These are phyloP conservation scores for Rhyacophila evoluta DNA, from an alignment of 2,888 invertebrate genomes.

Conservation along the genomic window DNA sequence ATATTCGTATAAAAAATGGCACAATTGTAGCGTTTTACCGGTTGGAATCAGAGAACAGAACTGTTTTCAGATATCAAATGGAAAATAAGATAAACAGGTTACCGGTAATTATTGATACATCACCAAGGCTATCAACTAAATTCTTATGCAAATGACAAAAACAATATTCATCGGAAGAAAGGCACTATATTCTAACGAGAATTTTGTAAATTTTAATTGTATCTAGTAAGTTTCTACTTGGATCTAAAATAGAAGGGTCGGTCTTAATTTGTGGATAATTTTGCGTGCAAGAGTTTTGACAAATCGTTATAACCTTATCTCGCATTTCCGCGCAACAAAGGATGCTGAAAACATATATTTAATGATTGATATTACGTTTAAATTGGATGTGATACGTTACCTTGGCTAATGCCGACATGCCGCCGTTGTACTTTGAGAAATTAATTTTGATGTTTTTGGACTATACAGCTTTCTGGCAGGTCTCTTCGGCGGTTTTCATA, in stretches of 20 bases:
- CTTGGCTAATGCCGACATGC: constrained; percentile 77
- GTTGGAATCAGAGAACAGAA: not conserved
- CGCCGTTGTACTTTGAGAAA: constrained; percentile 76
- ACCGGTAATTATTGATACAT: constrained; percentile 31
- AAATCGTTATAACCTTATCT: constrained; percentile 24
- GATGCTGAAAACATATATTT: constrained; percentile 27
- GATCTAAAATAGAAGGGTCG: not conserved
- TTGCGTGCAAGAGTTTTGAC: not conserved
- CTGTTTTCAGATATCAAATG: not conserved
- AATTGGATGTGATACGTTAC: constrained; percentile 61
- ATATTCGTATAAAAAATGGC: not conserved
- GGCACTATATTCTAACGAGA: not conserved
- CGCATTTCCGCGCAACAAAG: constrained; percentile 34
- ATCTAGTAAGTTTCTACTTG: not conserved
- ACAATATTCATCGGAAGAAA: not conserved
- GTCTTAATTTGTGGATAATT: not conserved
- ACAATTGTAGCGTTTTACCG: not conserved
- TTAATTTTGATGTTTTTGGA: constrained; percentile 69
- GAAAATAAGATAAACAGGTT: constrained; percentile 33
- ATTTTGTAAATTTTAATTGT: not conserved
- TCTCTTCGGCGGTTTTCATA: constrained; percentile 20
- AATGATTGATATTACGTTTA: not conserved
- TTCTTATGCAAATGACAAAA: constrained; percentile 44
- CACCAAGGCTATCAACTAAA: constrained; percentile 47
- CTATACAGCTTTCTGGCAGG: constrained; percentile 6